Evolutionary conservation across 1,140 invertebrate species (phyloP).

Genomic region (Subanguina moxae): DNA sequence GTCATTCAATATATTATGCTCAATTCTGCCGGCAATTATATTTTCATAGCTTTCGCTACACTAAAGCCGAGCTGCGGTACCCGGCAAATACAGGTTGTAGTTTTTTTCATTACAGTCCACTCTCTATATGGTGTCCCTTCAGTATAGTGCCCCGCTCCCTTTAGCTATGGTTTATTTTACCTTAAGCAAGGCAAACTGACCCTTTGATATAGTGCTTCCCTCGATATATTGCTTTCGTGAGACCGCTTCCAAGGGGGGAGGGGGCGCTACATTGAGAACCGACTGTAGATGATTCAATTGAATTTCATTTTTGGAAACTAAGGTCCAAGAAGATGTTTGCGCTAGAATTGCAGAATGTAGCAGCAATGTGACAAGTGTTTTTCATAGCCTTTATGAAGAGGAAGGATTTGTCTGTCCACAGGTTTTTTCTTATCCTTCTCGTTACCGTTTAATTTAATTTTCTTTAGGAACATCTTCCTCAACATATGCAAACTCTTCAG

Average conservation of each 20-base stretch:
- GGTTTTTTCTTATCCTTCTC: conserved; percentile 32
- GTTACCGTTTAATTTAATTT: conserved; percentile 41
- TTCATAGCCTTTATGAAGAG: conserved; percentile 42
- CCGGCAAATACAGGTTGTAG: no score
- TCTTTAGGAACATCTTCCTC: conserved; percentile 37
- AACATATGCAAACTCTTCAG: conserved; percentile 48
- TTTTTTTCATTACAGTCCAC: no score
- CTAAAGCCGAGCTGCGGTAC: conserved; percentile 29
- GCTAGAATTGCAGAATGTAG: conserved; percentile 14
- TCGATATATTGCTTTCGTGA: no score
- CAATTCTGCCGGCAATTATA: conserved; percentile 45
- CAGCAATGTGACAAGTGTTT: conserved; percentile 30
- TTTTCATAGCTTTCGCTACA: conserved; percentile 45
- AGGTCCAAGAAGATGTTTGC: background rate
- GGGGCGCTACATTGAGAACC: background rate
- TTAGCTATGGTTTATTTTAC: no score
- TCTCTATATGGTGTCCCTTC: no score
- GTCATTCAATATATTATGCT: conserved; percentile 49
- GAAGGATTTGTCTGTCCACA: conserved; percentile 43
- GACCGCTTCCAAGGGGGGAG: no score
- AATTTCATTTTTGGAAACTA: background rate
- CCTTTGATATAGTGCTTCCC: no score
- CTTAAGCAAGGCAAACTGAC: background rate
- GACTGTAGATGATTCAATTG: background rate
- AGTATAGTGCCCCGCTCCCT: no score